Base-by-base conservation (phyloP, 2,797 vertebrate genomes). In the Arctocebus calabarensis region DNA sequence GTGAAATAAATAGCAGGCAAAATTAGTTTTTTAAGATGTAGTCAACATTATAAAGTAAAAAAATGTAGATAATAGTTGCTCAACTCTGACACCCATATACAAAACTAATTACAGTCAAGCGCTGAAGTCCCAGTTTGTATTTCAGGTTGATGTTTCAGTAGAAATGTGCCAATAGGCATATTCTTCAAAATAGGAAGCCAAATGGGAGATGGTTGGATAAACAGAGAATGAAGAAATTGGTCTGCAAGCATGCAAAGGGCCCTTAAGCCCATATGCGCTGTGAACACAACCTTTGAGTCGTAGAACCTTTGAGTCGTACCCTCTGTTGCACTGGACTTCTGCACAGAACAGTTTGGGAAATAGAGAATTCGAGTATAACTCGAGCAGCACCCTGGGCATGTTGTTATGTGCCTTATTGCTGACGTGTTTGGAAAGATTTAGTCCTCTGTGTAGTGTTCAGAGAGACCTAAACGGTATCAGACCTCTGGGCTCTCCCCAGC, bases 11-110 rank as follows among this genome's bases (percentile, higher is more conserved):
- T 91, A 66, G 91, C 45, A 96, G 95, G 79, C 91, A 7, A 94
- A 96, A 96, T 97, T 97, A 96, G 96, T 91, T 95, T 59, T 96
- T 96, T 93, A 97, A 96, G 95, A 97, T 96, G 96, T 64, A 90
- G 97, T 95, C 93, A 94, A 71, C 91, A 93, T 93, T 96, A 86
- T 95, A 95, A 97, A 96, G 95, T 86, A 89, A 90, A 93, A 77
- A 73, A 95, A 95, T 75, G 45, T 91, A 95, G 96, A 81, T 94
- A 90, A 92, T 92, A 90, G 82, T 82, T 79, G 59, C 77, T 93
- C 64, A 40, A 92, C 95, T 95, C 87, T 94, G 96, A 95, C 96
- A 96, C 91, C 81, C 32, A 73, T 90, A 57, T 84, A 94, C 81
- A 94, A 92, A 89, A 96, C 90, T 93, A 97, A 97, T 90, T 78